A percentile compares a stretch with the other conserved stretches of the same genome.
Conservation (phyloP, 2,888 invertebrate genomes). For the Enoplolaimus lenunculus region DNA sequence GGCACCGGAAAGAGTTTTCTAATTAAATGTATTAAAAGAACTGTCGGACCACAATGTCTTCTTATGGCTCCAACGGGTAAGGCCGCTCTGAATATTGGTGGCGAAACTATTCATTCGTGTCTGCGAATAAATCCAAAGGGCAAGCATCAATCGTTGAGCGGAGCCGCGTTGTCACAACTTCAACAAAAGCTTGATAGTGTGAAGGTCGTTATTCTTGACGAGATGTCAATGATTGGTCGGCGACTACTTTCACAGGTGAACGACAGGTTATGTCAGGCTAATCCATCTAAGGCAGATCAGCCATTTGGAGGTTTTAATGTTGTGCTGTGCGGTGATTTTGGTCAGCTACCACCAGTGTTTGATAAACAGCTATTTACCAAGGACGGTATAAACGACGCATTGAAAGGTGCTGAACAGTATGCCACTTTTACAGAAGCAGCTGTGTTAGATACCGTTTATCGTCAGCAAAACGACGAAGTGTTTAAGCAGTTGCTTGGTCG, state of each 20-base stretch:
- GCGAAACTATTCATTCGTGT: background rate
- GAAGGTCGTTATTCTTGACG: background rate
- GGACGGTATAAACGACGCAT: background rate
- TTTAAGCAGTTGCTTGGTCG: background rate
- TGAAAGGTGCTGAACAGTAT: background rate
- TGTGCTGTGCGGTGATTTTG: background rate
- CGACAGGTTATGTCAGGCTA: background rate
- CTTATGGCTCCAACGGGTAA: background rate
- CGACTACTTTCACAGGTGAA: background rate
- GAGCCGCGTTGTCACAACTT: background rate
- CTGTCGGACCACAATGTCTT: background rate
- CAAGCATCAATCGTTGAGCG: background rate
- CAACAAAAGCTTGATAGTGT: background rate
- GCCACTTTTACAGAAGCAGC: background rate
- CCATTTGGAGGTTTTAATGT: background rate
- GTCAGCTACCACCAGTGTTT: background rate
- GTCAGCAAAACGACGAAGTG: background rate
- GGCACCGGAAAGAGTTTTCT: background rate
- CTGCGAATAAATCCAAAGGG: background rate
- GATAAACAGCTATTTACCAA: background rate
- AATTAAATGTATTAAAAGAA: background rate
- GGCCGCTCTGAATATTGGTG: background rate
- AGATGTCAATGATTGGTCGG: background rate
- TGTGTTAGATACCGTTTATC: background rate
- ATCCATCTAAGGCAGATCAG: background rate